phyloP scores from a whole-genome alignment of 2,113 vertebrate species.

The Reinhardtius hippoglossoides region DNA sequence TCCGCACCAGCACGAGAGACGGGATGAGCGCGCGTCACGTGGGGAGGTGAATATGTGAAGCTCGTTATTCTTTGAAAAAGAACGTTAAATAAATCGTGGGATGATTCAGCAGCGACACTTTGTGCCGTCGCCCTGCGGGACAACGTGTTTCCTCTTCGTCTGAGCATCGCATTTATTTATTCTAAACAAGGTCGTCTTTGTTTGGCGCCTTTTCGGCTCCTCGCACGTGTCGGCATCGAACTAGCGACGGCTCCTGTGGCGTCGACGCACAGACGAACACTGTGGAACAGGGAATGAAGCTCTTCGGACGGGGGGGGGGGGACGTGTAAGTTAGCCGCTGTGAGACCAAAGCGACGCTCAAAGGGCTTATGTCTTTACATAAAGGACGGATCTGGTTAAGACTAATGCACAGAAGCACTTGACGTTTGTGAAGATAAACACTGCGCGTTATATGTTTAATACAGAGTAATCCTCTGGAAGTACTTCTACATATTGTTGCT shows the following conservation, averaged over 20 bases:
- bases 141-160: slow-evolving; percentile 18
- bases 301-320: slow-evolving; percentile 1
- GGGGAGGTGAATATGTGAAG: slow-evolving; percentile 64
- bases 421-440: slow-evolving; percentile 16
- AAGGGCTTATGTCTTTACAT: slow-evolving; percentile 42
- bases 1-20: background rate
- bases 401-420: slow-evolving; percentile 42
- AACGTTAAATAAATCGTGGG: no score
- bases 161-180: slow-evolving; percentile 16
- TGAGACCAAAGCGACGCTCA: slow-evolving; percentile 29
- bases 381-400: slow-evolving; percentile 22
- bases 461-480: slow-evolving; percentile 42
- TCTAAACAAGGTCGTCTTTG: slow-evolving; percentile 53
- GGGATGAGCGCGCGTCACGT: slow-evolving; percentile 45
- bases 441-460: slow-evolving; percentile 19
- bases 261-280: slow-evolving; percentile 9
- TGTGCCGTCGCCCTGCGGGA: background rate
- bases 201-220: slow-evolving; percentile 13
- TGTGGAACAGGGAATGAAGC: slow-evolving; percentile 15
- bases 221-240: slow-evolving; percentile 26
- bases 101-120: no score
- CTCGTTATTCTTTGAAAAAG: no score
- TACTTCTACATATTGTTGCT: slow-evolving; percentile 57
- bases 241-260: background rate
- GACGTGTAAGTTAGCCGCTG: background rate